Evolutionary conservation across 2,888 invertebrate genomes (phyloP), one percentile per base, ranked within the genome.

Genomic region (Bedellia somnulentella): DNA sequence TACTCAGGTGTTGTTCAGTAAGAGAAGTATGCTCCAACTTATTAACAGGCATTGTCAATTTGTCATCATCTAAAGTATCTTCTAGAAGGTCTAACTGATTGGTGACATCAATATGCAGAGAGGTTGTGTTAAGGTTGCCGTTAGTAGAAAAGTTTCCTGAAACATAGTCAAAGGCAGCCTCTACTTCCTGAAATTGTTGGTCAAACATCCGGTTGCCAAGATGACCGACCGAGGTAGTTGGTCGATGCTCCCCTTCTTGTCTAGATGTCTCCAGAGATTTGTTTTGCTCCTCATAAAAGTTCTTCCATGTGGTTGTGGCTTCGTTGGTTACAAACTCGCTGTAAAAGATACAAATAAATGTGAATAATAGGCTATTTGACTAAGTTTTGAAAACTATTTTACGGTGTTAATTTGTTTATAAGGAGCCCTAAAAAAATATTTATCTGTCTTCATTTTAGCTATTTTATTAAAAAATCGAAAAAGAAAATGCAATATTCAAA

Each of bases 241-340:
- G 41, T 17, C 60, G 52, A 0, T 40, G 45, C 1, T 41, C 55
- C 0, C 57, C 53, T 9, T 71, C 70, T 34, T 68, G 68, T 3
- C 52, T 57, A 0, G 70, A 71, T 0, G 57, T 58, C 37, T 75
- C 75, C 12, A 63, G 34, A 0, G 68, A 61, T 27, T 63, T 67
- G 33, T 75, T 71, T 33, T 71, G 70, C 24, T 73, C 63, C 34
- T 68, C 75, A 23, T 75, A 75, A 29, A 71, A 57, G 33, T 61
- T 70, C 39, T 64, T 68, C 75, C 73, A 75, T 13, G 75, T 68
- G 2, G 68, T 73, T 3, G 73, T 71, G 1, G 57, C 71, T 50
- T 71, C 75, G 36, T 68, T 61, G 10, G 63, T 64, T 10, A 53
- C 49, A 35, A 70, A 75, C 35, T 75, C 75, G 2, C 75, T 75